Base-by-base conservation (phyloP, 2,888 invertebrate genomes). In the Trissoscelio sp. region DNA sequence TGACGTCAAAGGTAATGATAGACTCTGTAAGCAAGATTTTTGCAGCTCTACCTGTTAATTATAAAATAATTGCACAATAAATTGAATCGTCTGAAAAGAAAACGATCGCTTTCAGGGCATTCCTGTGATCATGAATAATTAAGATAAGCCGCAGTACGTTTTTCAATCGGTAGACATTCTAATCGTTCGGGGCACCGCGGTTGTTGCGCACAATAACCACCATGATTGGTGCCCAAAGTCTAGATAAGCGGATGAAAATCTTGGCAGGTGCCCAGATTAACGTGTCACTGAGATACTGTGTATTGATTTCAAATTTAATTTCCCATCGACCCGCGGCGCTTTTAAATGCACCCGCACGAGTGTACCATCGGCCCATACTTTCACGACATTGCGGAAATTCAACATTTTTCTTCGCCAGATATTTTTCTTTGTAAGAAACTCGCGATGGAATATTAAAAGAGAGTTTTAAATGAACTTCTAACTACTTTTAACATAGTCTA, bases 281-380 rank as follows among this genome's bases (percentile, higher is more conserved):
- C 79, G 73, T 79, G 79, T 79, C 79, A 79, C 55, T 42, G 55
- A 67, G 73, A 73, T 57, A 73, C 67, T 62, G 66, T 69, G 55
- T 73, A 79, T 79, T 73, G 79, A 79, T 79, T 79, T 79, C 67
- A 67, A 73, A 67, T 79, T 79, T 79, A 79, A 79, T 79, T 73
- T 79, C 73, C 79, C 44, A 73, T 73, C 79, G 67, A 79, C 37
- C 67, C 18, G 79, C 60, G 46, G 67, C 37, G 53, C 55, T 73
- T 69, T 60, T 79, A 77, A 77, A 77, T 69, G 77, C 69, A 39
- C 53, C 44, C 51, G 67, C 66, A 62, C 62, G 62, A 77, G 22
- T 58, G 58, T 20, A 60, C 37, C 64, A 1, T 6, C 44, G 18
- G 12, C 31, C n/a, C 37, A 22, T 39, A 31, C 62, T 53, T 28